Evolutionary conservation across 2,888 invertebrate species (phyloP).

Genomic region (Acronicta aceris): DNA sequence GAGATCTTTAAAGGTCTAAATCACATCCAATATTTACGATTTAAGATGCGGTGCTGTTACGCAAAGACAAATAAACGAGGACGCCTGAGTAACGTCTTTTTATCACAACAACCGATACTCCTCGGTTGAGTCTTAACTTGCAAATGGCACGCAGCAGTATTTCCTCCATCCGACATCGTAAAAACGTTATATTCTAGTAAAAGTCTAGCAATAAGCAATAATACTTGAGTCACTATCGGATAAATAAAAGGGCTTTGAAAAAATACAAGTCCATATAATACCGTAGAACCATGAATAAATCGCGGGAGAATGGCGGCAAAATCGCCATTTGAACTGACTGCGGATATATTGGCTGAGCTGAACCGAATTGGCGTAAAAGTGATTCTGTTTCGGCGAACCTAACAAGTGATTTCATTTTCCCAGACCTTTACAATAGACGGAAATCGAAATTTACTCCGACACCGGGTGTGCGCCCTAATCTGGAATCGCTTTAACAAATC

Average conservation of each 20-base stretch:
- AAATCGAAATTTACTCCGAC: constrained; percentile 77
- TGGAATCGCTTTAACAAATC: constrained; percentile 74
- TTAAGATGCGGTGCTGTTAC: neutral
- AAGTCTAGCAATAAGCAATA: constrained; percentile 51
- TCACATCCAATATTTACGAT: neutral
- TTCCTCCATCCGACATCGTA: constrained; percentile 39
- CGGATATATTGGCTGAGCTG: constrained; percentile 68
- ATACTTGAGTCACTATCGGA: constrained; percentile 40
- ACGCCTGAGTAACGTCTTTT: constrained; percentile 20
- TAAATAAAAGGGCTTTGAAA: constrained; percentile 46
- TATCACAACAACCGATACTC: constrained; percentile 23
- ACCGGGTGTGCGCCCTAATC: constrained; percentile 72
- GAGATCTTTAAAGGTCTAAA: neutral
- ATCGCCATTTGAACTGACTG: constrained; percentile 61
- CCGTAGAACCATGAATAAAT: constrained; percentile 55
- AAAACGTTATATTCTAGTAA: constrained; percentile 45
- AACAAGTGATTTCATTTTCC: constrained; percentile 77
- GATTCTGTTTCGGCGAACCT: constrained; percentile 74
- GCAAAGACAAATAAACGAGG: constrained; percentile 12
- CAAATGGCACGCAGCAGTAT: constrained; percentile 39
- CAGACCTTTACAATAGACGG: constrained; percentile 77
- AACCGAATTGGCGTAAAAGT: constrained; percentile 76
- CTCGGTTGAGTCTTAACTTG: constrained; percentile 20
- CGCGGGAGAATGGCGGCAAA: constrained; percentile 54
- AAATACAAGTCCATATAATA: constrained; percentile 42